A percentile compares a stretch with the other conserved stretches of the same genome.
Conservation (phyloP, 1,140 invertebrate genomes). For the Planococcus citri region DNA sequence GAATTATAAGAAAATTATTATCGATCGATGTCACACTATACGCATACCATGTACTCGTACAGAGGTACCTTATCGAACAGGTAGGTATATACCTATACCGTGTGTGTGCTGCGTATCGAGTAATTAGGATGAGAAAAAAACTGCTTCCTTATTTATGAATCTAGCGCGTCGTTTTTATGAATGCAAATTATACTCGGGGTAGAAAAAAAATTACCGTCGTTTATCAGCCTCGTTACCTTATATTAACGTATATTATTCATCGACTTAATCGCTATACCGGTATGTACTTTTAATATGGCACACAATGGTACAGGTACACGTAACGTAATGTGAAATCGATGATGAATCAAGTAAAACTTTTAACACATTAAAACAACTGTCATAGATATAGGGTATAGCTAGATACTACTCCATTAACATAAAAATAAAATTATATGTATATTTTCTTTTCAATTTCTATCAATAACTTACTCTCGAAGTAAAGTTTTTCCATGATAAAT, state of each 20-base stretch:
- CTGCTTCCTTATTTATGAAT: no score
- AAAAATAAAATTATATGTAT: no score
- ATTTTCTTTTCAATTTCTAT: no score
- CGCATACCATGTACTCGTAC: no score
- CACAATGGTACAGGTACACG: background rate
- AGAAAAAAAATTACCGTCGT: background rate
- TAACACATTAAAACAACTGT: background rate
- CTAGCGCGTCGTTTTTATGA: background rate
- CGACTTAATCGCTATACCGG: background rate
- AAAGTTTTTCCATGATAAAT: no score
- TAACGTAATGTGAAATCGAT: background rate
- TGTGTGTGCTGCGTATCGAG: no score
- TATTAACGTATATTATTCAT: conserved; percentile 4
- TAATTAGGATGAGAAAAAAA: no score
- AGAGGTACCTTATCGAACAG: no score
- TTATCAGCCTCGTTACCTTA: background rate
- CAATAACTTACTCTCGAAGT: no score
- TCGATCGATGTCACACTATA: background rate
- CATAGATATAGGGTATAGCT: no score
- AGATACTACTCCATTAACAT: no score
- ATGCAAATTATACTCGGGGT: background rate
- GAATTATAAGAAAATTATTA: background rate
- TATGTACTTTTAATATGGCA: background rate
- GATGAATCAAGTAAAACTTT: background rate
- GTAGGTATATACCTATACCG: no score